Base-by-base conservation (phyloP, 2,797 vertebrate species). In the Petrocephalus sullivani region DNA sequence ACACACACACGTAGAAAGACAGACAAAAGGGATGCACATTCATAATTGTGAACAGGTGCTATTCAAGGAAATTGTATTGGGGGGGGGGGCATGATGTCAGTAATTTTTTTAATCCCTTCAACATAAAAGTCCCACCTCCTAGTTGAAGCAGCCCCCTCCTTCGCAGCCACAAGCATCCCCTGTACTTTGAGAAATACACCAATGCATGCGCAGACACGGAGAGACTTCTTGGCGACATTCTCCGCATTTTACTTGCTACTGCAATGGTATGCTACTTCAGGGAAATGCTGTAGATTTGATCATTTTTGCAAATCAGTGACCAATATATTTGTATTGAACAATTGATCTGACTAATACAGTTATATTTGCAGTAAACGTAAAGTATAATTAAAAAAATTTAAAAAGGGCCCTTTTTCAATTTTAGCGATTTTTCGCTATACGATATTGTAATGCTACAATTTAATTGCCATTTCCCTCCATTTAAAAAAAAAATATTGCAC, bases 11-110 rank as follows among this genome's bases (percentile, higher is more conserved):
- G 41, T 19, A 12, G 23, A 54, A 71, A 49, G 33, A 58, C 33
- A 21, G 23, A 67, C 57, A 23, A 23, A 67, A 23, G 41, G 10
- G 54, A 85, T 12, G 54, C 12, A 19, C 54, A 21, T 9, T 23
- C 6, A 16, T 33, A 51, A 28, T 92, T 56, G 90, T 94, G 94
- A 95, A 95, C 95, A 96, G 96, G 95, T 96, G 95, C 95, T 96
- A 94, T 95, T 95, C 94, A 95, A 95, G 95, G 94, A 96, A 96
- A 96, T 95, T 93, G 94, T 95, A 94, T 94, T 28, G 28, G 54
- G 41, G 64, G 64, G 21, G 95, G 95, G 93, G 93, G 8, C 21
- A 23, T 96, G 95, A 96, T 94, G 94, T 96, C 95, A 95, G 92
- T 0, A 92, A 91, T 93, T 92, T 92, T 89, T 93, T 93, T 91